These are phyloP conservation scores for Drosophila triauraria DNA, from an alignment of 1,140 invertebrate genomes.

Conservation along the genomic window DNA sequence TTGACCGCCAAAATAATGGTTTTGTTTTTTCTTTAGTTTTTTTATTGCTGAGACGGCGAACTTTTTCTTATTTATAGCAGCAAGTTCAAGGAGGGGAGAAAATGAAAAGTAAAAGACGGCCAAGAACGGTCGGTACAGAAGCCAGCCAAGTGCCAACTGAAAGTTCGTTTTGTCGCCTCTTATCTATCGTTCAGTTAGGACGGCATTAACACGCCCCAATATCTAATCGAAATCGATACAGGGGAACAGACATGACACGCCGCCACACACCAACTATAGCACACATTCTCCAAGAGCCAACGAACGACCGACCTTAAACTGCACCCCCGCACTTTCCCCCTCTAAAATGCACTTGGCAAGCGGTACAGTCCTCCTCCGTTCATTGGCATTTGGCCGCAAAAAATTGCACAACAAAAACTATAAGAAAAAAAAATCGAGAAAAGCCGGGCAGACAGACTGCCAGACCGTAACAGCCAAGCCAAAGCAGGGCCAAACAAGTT, in stretches of 20 bases:
- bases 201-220: slow-evolving; percentile 37
- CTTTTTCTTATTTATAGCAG: slow-evolving; percentile 39
- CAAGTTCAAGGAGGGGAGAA: slow-evolving; percentile 55
- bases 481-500: slow-evolving; percentile 61
- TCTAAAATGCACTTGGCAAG: slow-evolving; percentile 39
- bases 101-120: background rate
- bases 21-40: slow-evolving; percentile 8
- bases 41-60: slow-evolving; percentile 19
- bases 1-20: slow-evolving; percentile 60
- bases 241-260: slow-evolving; percentile 6
- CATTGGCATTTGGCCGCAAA: slow-evolving; percentile 63
- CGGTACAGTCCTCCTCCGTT: slow-evolving; percentile 53
- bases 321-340: slow-evolving; percentile 13
- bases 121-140: slow-evolving; percentile 10
- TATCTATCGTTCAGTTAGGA: slow-evolving; percentile 31
- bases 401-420: slow-evolving; percentile 39
- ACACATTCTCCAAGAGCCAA: slow-evolving; percentile 39
- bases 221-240: slow-evolving; percentile 53
- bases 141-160: slow-evolving; percentile 34
- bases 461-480: slow-evolving; percentile 40
- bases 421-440: slow-evolving; percentile 22
- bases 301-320: slow-evolving; percentile 63
- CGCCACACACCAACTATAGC: background rate
- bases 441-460: slow-evolving; percentile 15
- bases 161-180: slow-evolving; percentile 34